These are phyloP conservation scores for Hylomyscus alleni DNA, from an alignment of 2,797 vertebrate genomes.

Conservation along the genomic window DNA sequence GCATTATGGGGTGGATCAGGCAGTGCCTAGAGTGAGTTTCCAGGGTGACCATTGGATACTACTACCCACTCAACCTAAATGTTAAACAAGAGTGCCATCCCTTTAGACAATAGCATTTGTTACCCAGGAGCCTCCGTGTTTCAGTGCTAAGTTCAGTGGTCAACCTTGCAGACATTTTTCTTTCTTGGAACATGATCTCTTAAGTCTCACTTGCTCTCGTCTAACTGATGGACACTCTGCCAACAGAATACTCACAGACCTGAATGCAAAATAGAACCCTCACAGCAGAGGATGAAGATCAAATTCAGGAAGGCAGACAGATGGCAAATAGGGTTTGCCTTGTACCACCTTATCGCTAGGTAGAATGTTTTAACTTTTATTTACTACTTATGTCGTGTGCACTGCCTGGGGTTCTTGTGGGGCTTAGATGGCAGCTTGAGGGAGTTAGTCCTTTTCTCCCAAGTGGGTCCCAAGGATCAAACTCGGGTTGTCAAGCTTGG, in stretches of 20 bases:
- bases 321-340: not conserved
- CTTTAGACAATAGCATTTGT: slow-evolving; percentile 48
- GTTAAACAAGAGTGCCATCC: slow-evolving; percentile 19
- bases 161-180: not conserved
- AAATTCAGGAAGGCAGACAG: not conserved
- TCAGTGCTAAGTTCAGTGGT: slow-evolving; percentile 11
- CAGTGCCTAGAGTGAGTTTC: slow-evolving; percentile 42
- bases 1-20: not conserved
- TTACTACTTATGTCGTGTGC: not conserved
- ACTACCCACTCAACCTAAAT: slow-evolving; percentile 31
- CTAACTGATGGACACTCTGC: not conserved
- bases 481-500: not conserved
- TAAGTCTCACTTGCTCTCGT: not conserved
- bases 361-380: not conserved
- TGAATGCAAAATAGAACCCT: slow-evolving; percentile 10
- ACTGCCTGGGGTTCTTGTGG: not conserved
- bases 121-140: slow-evolving; percentile 11
- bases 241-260: not conserved
- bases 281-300: not conserved
- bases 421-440: not conserved
- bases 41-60: slow-evolving; percentile 43
- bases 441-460: not conserved
- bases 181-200: not conserved
- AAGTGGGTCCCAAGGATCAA: not conserved
- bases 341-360: not conserved